These are phyloP conservation scores for Euthynnus affinis DNA, from an alignment of 2,797 vertebrate genomes.

Conservation along the genomic window DNA sequence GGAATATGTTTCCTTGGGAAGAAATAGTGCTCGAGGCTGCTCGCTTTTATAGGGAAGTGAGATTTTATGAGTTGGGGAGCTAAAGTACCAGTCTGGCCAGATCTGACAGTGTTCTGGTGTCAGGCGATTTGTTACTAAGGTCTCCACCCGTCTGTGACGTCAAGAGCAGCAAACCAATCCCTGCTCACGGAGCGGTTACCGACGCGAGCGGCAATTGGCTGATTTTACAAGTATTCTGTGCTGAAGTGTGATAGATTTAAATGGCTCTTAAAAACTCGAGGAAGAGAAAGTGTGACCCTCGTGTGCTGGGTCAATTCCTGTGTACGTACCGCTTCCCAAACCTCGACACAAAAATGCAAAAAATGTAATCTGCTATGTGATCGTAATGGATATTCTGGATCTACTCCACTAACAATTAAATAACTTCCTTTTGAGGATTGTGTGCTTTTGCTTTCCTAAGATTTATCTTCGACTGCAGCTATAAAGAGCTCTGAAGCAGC, in stretches of 20 bases:
- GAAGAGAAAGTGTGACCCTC: slow-evolving; percentile 18
- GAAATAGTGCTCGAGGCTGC: slow-evolving; percentile 74
- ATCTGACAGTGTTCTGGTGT: slow-evolving; percentile 52
- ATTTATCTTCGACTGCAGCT: neutral
- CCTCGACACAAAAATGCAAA: neutral
- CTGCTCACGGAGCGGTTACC: slow-evolving; percentile 16
- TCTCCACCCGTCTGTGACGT: slow-evolving; percentile 65
- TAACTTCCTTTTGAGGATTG: neutral
- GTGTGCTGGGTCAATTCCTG: neutral
- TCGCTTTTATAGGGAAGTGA: slow-evolving; percentile 73
- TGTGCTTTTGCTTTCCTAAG: slow-evolving; percentile 22
- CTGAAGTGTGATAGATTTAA: slow-evolving; percentile 24
- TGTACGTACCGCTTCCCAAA: slow-evolving; percentile 10
- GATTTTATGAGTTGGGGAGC: slow-evolving; percentile 65
- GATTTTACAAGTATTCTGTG: slow-evolving; percentile 33
- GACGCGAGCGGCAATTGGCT: slow-evolving; percentile 43
- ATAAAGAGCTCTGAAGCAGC: neutral
- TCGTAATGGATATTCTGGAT: slow-evolving; percentile 7
- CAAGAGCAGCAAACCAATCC: slow-evolving; percentile 60
- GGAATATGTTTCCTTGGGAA: slow-evolving; percentile 69
- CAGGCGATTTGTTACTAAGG: slow-evolving; percentile 69
- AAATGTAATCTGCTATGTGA: slow-evolving; percentile 10
- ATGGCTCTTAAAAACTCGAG: slow-evolving; percentile 34
- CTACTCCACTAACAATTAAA: slow-evolving; percentile 3
- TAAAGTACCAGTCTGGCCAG: slow-evolving; percentile 44